Conservation (phyloP, 2,888 invertebrate genomes). For the Globia sparganii region DNA sequence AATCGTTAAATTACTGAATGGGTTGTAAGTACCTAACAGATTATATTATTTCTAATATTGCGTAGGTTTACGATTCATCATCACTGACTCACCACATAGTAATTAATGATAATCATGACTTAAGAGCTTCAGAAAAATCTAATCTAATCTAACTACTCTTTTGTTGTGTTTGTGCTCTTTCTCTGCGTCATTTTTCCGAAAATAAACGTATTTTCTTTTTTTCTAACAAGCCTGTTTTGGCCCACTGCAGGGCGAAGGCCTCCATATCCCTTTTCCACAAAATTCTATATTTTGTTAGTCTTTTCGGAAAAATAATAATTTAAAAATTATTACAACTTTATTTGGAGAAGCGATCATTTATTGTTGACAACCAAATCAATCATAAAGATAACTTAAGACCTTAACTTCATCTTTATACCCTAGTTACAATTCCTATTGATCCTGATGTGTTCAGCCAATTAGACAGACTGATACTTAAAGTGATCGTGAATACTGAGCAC, state of each 20-base stretch:
- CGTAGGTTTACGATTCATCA: not conserved
- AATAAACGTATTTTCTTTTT: too few species aligned
- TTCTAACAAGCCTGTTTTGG: too few species aligned
- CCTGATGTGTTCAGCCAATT: slow-evolving; percentile 34
- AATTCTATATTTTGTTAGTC: too few species aligned
- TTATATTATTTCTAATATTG: not conserved
- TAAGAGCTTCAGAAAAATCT: not conserved
- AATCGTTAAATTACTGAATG: not conserved
- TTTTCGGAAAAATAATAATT: not conserved
- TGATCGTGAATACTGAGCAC: slow-evolving; percentile 48
- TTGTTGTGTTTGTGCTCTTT: too few species aligned
- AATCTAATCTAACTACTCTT: too few species aligned
- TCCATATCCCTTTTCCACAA: too few species aligned
- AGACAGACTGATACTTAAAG: slow-evolving; percentile 43
- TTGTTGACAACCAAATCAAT: not conserved
- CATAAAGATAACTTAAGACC: not conserved
- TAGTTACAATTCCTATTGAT: slow-evolving; percentile 19
- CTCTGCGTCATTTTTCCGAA: too few species aligned
- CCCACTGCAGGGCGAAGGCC: too few species aligned
- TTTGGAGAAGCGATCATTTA: not conserved
- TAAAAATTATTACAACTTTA: not conserved
- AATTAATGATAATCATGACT: not conserved
- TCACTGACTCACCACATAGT: not conserved
- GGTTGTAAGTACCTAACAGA: not conserved
- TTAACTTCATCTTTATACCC: not conserved